Base-by-base conservation (phyloP, 2,888 invertebrate genomes). In the Ferdinandea cuprea region DNA sequence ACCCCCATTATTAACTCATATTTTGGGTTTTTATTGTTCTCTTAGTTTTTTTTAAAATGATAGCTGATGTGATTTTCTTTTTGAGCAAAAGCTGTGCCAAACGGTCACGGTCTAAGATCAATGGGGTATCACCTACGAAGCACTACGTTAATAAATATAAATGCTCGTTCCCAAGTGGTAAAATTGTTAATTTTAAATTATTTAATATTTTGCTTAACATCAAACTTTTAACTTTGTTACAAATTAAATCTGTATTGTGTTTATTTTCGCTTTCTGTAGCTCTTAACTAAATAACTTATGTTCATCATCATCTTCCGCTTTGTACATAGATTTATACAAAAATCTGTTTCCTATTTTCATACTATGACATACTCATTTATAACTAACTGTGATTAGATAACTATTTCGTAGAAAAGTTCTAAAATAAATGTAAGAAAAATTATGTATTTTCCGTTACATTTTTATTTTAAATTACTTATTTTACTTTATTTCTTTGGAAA, bases 281-380 rank as follows among this genome's bases (percentile, higher is more conserved):
- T 74, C 52, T 69, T 1, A 17, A 19, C 11, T 59, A 19, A 15
- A 72, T 46, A 44, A 25, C 5, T n/a, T 48, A 4, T 50, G 25
- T 52, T 50, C 19, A 15, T 48, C 15, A 46, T 81, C 81, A 77
- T 59, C 40, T 66, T 46, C 32, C 37, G 76, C 81, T 81, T 81
- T 81, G 71, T 81, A 81, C 37, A 77, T 79, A 76, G 37, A 66
- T 66, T 80, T 71, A 80, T 81, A 85, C 85, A 85, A 85, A 85
- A 85, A 85, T 85, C 85, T 78, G 85, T 85, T 85, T 85, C 85
- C 85, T 85, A 54, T 74, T 73, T 69, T 81, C 76, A 71, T 81
- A 71, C 77, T 71, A 66, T 58, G 42, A 72, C 58, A 66, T 65
- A 63, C 66, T 77, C 77, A 72, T 80, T 76, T 80, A 50, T 21